These are phyloP conservation scores for Cotesia vestalis DNA, from an alignment of 1,140 invertebrate species.

Conservation along the genomic window DNA sequence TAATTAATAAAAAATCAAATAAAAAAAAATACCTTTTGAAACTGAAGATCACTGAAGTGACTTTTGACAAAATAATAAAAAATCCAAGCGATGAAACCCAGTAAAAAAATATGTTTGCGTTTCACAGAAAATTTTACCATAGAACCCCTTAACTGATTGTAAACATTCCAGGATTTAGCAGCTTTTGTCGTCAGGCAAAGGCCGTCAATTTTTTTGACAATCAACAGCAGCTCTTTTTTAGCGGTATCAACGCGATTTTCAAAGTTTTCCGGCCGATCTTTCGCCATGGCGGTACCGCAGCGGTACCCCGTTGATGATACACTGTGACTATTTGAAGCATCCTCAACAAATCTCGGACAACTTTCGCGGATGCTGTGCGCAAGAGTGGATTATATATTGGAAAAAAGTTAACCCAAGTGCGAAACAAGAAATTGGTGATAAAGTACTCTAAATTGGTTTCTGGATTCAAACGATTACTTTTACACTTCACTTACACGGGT, in stretches of 20 bases:
- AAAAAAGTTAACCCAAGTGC: slow-evolving; percentile 49
- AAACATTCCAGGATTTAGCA: slow-evolving; percentile 35
- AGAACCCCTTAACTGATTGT: slow-evolving; percentile 35
- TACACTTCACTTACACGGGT: slow-evolving; percentile 18
- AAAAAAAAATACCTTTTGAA: slow-evolving; percentile 43
- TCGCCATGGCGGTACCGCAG: slow-evolving; percentile 44
- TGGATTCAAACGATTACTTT: slow-evolving; percentile 36
- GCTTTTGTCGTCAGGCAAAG: slow-evolving; percentile 30
- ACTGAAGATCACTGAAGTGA: slow-evolving; percentile 29
- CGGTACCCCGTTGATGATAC: slow-evolving; percentile 23
- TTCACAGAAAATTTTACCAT: slow-evolving; percentile 21
- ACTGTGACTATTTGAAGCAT: slow-evolving; percentile 43
- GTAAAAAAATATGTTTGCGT: slow-evolving; percentile 38
- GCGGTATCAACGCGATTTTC: slow-evolving; percentile 44
- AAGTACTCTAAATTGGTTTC: slow-evolving; percentile 42
- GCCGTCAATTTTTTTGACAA: slow-evolving; percentile 44
- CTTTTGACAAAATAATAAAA: slow-evolving; percentile 34
- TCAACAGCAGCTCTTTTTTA: slow-evolving; percentile 44
- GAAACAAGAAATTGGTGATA: slow-evolving; percentile 47
- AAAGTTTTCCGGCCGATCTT: slow-evolving; percentile 12
- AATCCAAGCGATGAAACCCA: slow-evolving; percentile 42
- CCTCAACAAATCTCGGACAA: slow-evolving; percentile 34
- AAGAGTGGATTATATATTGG: slow-evolving; percentile 40
- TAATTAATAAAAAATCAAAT: slow-evolving; percentile 28
- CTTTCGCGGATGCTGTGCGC: slow-evolving; percentile 46